Evolutionary conservation across 1,140 invertebrate genomes (phyloP).

Genomic region (Monochamus saltuarius): DNA sequence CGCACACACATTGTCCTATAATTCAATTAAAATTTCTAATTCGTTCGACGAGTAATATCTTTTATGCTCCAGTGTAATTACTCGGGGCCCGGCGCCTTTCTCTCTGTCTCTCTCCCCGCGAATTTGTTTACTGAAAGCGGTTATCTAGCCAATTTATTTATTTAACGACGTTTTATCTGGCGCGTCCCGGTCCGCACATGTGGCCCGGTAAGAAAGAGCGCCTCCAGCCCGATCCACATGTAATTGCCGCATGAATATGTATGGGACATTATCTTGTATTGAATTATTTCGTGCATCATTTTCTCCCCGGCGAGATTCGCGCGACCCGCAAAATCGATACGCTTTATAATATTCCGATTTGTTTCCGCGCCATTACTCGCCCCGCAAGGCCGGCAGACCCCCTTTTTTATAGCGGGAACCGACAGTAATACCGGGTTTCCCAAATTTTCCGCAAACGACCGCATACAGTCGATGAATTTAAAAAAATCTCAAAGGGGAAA

Average conservation of each 20-base stretch:
- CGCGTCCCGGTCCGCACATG: constrained; percentile 16
- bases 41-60: constrained; percentile 35
- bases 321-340: too few species aligned
- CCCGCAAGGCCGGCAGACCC: too few species aligned
- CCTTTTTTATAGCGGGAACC: too few species aligned
- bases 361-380: too few species aligned
- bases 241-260: constrained; percentile 47
- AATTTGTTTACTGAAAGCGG: constrained; percentile 34
- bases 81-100: constrained; percentile 6
- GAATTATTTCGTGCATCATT: constrained; percentile 41
- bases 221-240: constrained; percentile 26
- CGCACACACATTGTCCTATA: constrained; percentile 34
- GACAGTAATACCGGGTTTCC: too few species aligned
- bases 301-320: constrained; percentile 14
- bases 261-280: constrained; percentile 45
- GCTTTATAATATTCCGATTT: too few species aligned
- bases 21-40: constrained; percentile 43
- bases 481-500: too few species aligned
- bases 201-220: constrained; percentile 17
- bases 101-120: neutral
- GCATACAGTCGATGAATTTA: too few species aligned
- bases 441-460: too few species aligned
- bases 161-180: constrained; percentile 16
- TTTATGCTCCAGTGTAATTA: constrained; percentile 30
- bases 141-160: constrained; percentile 19